Base-by-base conservation (phyloP, 2,113 vertebrate genomes). In the Lynx canadensis region DNA sequence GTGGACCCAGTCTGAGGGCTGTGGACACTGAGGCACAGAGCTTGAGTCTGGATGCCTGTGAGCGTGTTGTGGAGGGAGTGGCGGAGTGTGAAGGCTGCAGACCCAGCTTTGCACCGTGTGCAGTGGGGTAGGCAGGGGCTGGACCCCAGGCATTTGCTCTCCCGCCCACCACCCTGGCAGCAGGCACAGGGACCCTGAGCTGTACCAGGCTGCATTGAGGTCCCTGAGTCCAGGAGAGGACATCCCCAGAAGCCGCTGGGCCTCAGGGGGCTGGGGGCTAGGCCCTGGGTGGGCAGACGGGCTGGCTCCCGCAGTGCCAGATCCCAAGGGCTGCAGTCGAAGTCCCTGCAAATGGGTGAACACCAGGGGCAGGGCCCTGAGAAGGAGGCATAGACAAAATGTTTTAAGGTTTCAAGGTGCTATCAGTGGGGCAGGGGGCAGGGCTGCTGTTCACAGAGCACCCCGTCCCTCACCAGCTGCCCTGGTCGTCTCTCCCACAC, bases 391-490 rank as follows among this genome's bases (percentile, higher is more conserved):
- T 8, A 33, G 91, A 27, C 33, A 12, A 29, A 29, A 45, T 14
- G 41, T 91, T 95, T 68, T 7, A 78, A 97, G 89, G 95, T 87
- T 97, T 87, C 96, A 90, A 87, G 98, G 98, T 98, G 98, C 97
- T 98, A 98, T 76, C 91, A 13, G 94, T 83, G 83, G 84, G 91
- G 94, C 85, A 11, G 48, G 69, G 79, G 95, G 9, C 36, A 27
- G 85, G 65, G 92, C 65, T 14, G 57, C 85, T 84, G 78, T 36
- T 57, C 82, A 29, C 33, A 71, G 82, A 57, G 87, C 87, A 36
- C 14, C 60, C 29, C 3, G 29, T 23, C 78, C 89, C 60, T 89
- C 87, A 36, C 48, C 86, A 92, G 98, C 97, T 48, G n/a, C 60
- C 71, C 60, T 36, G 63, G 86, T 95, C 31, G 8, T 23, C 5